These are phyloP conservation scores for Lamellibrachia luymesi DNA, from an alignment of 1,140 invertebrate genomes.

Conservation along the genomic window DNA sequence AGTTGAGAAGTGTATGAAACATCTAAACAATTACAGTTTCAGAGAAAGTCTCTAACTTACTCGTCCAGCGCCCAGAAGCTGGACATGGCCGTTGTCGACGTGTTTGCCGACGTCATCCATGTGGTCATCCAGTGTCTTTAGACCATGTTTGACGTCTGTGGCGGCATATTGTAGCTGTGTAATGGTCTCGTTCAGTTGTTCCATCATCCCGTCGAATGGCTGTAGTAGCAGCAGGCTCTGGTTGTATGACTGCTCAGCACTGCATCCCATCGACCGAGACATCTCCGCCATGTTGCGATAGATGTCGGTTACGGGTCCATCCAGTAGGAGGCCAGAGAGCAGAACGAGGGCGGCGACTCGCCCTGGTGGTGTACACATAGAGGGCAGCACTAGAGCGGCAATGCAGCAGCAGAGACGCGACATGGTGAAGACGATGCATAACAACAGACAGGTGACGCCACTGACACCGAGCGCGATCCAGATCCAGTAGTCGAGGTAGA, in stretches of 20 bases:
- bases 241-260: conserved; percentile 26
- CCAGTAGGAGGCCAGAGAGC: conserved; percentile 24
- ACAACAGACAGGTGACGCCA: neutral
- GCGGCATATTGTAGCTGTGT: conserved; percentile 18
- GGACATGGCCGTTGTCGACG: conserved; percentile 21
- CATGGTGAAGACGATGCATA: conserved; percentile 20
- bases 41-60: conserved; percentile 9
- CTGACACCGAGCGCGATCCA: conserved; percentile 11
- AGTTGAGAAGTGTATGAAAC: too few relatives aligned
- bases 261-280: conserved; percentile 27
- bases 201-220: conserved; percentile 30
- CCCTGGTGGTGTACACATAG: conserved; percentile 22
- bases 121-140: conserved; percentile 23
- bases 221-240: conserved; percentile 26
- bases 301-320: conserved; percentile 26
- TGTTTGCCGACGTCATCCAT: conserved; percentile 18
- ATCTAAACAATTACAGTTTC: neutral
- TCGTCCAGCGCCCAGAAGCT: conserved; percentile 16
- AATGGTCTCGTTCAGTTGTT: conserved; percentile 26
- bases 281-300: conserved; percentile 26
- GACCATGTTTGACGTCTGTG: conserved; percentile 20
- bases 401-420: conserved; percentile 23
- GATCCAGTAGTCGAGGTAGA: conserved; percentile 25
- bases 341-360: conserved; percentile 22
- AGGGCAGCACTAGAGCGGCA: conserved; percentile 24